Conservation (phyloP, 92 coral and sea anemone species). For the Micromussa lordhowensis region DNA sequence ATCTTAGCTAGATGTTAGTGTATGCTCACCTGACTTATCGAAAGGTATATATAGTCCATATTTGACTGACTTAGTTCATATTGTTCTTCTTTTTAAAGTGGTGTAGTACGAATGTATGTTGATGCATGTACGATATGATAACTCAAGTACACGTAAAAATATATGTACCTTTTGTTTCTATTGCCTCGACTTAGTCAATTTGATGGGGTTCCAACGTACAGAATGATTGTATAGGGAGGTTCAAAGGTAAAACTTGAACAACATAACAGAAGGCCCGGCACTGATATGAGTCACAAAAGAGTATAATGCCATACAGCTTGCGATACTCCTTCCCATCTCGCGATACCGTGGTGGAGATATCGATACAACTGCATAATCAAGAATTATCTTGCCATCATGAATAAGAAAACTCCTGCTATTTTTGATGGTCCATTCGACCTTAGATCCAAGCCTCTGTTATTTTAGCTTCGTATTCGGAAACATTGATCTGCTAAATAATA, state of each 20-base stretch:
- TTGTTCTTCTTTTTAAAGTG: not conserved
- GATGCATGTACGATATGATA: no score
- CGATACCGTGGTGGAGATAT: no score
- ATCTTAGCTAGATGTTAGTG: no score
- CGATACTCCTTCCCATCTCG: not conserved
- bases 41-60: not conserved
- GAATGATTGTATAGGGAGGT: not conserved
- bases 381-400: not conserved
- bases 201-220: not conserved
- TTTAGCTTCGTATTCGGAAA: not conserved
- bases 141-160: no score
- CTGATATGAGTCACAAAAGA: not conserved
- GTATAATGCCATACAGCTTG: not conserved
- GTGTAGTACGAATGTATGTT: no score
- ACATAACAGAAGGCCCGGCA: not conserved
- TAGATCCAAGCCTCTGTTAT: not conserved
- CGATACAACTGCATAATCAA: no score
- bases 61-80: not conserved
- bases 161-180: not conserved
- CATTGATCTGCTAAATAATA: conserved; percentile 20
- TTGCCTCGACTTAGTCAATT: not conserved
- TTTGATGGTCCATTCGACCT: not conserved
- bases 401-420: not conserved
- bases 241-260: not conserved
- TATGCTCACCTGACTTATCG: no score